phyloP scores from a whole-genome alignment of 2,113 vertebrate species.

The Paradoxurus hermaphroditus region DNA sequence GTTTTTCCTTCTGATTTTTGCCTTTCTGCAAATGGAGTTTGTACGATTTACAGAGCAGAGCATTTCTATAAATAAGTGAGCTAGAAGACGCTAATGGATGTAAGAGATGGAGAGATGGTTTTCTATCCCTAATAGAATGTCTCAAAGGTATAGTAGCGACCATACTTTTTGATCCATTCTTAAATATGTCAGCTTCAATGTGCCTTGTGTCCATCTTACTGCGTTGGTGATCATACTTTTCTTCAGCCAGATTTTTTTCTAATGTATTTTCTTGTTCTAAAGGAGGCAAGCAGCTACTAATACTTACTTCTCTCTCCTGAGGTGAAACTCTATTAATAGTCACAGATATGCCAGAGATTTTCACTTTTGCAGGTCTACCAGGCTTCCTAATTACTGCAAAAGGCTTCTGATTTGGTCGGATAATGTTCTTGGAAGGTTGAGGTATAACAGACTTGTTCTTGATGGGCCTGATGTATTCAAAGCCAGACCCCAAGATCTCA shows the following conservation, averaged over 20 bases:
- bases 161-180: slow-evolving; percentile 49
- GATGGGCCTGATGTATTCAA: slow-evolving; percentile 85
- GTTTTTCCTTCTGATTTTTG: slow-evolving; percentile 80
- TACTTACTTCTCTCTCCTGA: slow-evolving; percentile 90
- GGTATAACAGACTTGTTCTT: slow-evolving; percentile 83
- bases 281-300: slow-evolving; percentile 86
- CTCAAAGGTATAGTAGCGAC: slow-evolving; percentile 79
- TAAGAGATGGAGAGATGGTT: slow-evolving; percentile 90
- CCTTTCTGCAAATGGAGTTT: slow-evolving; percentile 89
- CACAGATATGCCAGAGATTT: slow-evolving; percentile 95
- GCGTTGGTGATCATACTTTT: slow-evolving; percentile 62
- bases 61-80: slow-evolving; percentile 89
- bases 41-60: slow-evolving; percentile 89
- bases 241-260: slow-evolving; percentile 70
- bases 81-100: slow-evolving; percentile 90
- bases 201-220: slow-evolving; percentile 53
- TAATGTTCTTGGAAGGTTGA: slow-evolving; percentile 85
- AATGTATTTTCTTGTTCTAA: slow-evolving; percentile 75
- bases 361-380: slow-evolving; percentile 94
- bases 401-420: slow-evolving; percentile 85
- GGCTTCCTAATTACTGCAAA: slow-evolving; percentile 87
- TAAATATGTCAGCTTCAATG: slow-evolving; percentile 43
- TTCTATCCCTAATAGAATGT: slow-evolving; percentile 90
- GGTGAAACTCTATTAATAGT: slow-evolving; percentile 91
- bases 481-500: slow-evolving; percentile 75